A percentile compares a stretch with the other conserved stretches of the same genome.
These are phyloP conservation scores for Saxidomus purpurata DNA, from an alignment of 1,140 invertebrate species.

Conservation along the genomic window DNA sequence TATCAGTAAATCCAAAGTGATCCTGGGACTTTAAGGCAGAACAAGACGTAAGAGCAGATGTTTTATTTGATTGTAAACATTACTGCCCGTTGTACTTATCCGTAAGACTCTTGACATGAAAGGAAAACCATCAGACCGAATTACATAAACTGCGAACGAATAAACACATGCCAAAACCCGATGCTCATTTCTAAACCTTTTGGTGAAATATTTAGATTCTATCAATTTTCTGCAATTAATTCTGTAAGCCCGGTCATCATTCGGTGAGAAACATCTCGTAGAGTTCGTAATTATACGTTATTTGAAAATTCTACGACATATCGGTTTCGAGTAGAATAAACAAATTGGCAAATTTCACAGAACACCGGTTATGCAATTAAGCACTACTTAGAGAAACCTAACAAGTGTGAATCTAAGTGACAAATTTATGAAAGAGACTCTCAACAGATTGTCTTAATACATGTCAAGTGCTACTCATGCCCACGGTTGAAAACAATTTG, in stretches of 20 bases:
- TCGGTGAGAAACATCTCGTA: not conserved
- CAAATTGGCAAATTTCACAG: slow-evolving; percentile 45
- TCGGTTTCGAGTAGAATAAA: slow-evolving; percentile 40
- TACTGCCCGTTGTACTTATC: no score
- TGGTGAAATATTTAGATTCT: not conserved
- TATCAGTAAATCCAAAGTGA: no score
- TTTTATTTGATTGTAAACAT: no score
- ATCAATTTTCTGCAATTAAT: not conserved
- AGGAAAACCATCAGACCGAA: no score
- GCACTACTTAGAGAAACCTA: slow-evolving; percentile 3
- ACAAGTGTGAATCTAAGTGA: not conserved
- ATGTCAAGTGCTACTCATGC: slow-evolving; percentile 11
- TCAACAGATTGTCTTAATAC: not conserved
- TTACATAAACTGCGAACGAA: not conserved
- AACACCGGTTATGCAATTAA: slow-evolving; percentile 46
- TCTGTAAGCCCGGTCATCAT: not conserved
- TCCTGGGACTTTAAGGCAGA: no score
- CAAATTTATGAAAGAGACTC: not conserved
- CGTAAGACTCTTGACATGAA: no score
- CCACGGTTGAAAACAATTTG: not conserved
- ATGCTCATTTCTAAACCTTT: not conserved
- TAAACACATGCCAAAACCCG: not conserved
- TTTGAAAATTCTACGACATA: slow-evolving; percentile 2
- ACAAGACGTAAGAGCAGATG: no score
- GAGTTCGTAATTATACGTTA: not conserved